Evolutionary conservation across 2,888 invertebrate species (phyloP), one percentile per base, ranked within the genome.

Genomic region (Acholoe squamosa): DNA sequence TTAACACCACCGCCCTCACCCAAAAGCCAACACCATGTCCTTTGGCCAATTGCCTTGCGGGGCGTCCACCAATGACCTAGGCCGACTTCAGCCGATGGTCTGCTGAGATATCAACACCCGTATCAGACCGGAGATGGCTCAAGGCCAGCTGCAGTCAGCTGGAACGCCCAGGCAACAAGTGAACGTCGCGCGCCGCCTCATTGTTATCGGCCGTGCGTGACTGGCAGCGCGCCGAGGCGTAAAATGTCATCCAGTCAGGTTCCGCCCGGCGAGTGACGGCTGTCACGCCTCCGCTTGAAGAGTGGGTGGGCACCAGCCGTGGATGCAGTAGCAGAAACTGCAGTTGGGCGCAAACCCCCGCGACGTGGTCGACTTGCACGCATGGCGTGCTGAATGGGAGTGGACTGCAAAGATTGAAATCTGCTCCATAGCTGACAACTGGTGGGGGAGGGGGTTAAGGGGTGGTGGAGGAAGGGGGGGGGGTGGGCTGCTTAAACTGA

Each of bases 121-220:
- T 80, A 80, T 43, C 80, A 71, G 71, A 22, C 71, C 71, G 5
- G 25, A 22, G 80, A 43, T 80, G 80, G 80, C 31, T 0, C 80
- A 0, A 1, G 34, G 80, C 80, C 80, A 80, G 80, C 80, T 0
- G 34, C 80, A 86, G 28, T 31, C 54, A 28, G 19, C 25, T 31
- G 86, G 86, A 86, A 86, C 86, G 25, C 25, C 5, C 52, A 43
- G 54, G 86, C 86, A 86, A 86, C 86, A 86, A 86, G 86, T 86
- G 86, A 86, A 54, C 54, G 54, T 52, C 22, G 54, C 31, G 86
- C 86, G 54, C 25, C 25, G 16, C 31, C 10, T 16, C 25, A 54
- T 86, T 54, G 31, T 52, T 54, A 28, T 86, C 86, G 56, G 28
- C 31, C 86, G 31, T 86, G 86, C 86, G 86, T 86, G 86, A 86